Base-by-base conservation (phyloP, 2,888 invertebrate genomes). In the Galeruca laticollis region DNA sequence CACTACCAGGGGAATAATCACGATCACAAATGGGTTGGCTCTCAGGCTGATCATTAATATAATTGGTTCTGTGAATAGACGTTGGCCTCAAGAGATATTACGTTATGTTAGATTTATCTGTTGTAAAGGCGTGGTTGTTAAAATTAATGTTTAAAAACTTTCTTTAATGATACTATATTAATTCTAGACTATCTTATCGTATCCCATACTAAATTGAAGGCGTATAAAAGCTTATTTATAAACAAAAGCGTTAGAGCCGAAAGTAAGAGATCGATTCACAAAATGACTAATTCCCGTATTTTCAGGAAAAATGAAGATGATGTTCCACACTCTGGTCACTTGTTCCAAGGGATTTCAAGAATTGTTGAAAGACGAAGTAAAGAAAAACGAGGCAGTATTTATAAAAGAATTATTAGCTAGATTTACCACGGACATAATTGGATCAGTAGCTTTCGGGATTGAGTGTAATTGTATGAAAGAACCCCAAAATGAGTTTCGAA, bases 241-340 rank as follows among this genome's bases (percentile, higher is more conserved):
- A n/a, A n/a, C n/a, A n/a, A n/a, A n/a, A n/a, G n/a, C n/a, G n/a
- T n/a, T n/a, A n/a, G n/a, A n/a, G n/a, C n/a, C n/a, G n/a, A n/a
- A n/a, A n/a, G n/a, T n/a, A n/a, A n/a, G n/a, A n/a, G n/a, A n/a
- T n/a, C n/a, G n/a, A 35, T 43, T 31, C 11, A 26, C 13, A 26
- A 11, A 33, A 11, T 40, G 37, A 21, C 10, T 20, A 13, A 26
- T 47, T n/a, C n/a, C n/a, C n/a, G n/a, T n/a, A n/a, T 20, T 63
- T 11, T 3, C 18, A 10, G 76, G 77, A 8, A 76, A 76, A 68
- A 72, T 77, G 70, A 77, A 75, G 57, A 69, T 64, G 68, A 77
- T 76, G 77, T 77, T 77, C 51, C 59, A 75, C 11, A 74, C 72
- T 0, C 33, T 77, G 35, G 56, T 66, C 10, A 15, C 18, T 13